Evolutionary conservation across 1,140 invertebrate species (phyloP), one percentile per base, ranked within the genome.

Genomic region (Metaphire vulgaris): DNA sequence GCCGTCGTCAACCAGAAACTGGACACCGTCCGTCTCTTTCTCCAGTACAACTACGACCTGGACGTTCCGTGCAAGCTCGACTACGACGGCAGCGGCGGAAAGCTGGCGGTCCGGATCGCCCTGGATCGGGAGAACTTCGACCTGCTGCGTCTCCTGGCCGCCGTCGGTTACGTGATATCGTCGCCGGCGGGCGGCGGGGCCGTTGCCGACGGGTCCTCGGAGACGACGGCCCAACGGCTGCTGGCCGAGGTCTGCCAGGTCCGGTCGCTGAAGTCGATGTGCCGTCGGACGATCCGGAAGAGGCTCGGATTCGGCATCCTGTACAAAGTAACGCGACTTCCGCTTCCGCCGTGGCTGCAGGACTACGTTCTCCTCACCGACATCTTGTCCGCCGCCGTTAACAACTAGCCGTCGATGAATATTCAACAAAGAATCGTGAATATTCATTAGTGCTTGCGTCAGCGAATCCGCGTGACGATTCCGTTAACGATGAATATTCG

Each of bases 11-110:
- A 82, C 56, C 85, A 86, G 79, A 84, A 85, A 76, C 78, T 81
- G 12, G 85, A 86, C 75, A 81, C 84, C 33, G 78, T 85, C 67
- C 78, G 79, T 70, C 78, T 85, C 1, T 83, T 86, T 79, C 79
- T 86, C 0, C 68, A 33, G 67, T 80, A 83, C 77, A 86, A 86
- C 77, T 85, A 83, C 79, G 82, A 85, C 77, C 79, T 84, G 71
- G 84, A 85, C 76, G 81, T 82, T 56, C 85, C 85, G 14, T 82
- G 83, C 33, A 86, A 85, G 78, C 85, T 84, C 73, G 82, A 82
- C 71, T 81, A 83, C 30, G 82, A 83, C 70, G 83, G 84, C 2
- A 69, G 34, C 66, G 79, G 83, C 6, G 82, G 83, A 71, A 85
- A 86, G 74, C 83, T 83, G 33, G 69, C 84, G 33, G 83, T 85